Percentiles rank a stretch among this genome's conserved stretches.
Conservation (phyloP, 2,888 invertebrate genomes). For the Volucella inflata region DNA sequence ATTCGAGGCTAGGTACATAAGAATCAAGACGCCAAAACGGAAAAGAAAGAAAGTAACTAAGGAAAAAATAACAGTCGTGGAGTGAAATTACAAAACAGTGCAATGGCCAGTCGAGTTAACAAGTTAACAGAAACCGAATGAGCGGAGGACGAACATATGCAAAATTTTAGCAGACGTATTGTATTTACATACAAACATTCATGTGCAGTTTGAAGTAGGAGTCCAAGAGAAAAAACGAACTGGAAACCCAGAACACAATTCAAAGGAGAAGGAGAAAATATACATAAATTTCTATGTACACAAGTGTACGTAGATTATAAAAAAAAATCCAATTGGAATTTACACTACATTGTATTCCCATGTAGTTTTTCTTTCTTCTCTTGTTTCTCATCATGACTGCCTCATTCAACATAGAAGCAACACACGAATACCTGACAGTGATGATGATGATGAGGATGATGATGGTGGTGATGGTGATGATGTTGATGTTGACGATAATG, state of each 20-base stretch:
- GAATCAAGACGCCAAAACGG: constrained; percentile 24
- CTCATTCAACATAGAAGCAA: constrained; percentile 40
- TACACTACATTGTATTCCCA: constrained; percentile 63
- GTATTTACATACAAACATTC: no score
- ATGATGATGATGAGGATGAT: constrained; percentile 28
- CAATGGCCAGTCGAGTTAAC: constrained; percentile 58
- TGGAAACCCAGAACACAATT: constrained; percentile 30
- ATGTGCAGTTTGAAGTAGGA: constrained; percentile 16
- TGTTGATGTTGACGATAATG: constrained; percentile 30
- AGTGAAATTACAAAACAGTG: constrained; percentile 55
- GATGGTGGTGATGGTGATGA: background rate
- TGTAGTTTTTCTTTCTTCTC: constrained; percentile 24
- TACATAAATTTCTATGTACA: constrained; percentile 6
- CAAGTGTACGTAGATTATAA: background rate
- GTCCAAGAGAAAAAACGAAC: constrained; percentile 39
- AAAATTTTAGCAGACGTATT: no score
- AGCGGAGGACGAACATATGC: constrained; percentile 7
- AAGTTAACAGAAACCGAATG: background rate
- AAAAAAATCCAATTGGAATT: constrained; percentile 66
- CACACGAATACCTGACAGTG: constrained; percentile 28
- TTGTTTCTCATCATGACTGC: constrained; percentile 14
- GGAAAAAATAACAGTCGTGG: constrained; percentile 21
- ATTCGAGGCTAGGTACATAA: constrained; percentile 20
- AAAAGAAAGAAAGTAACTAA: constrained; percentile 21
- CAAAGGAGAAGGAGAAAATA: background rate